Conservation (phyloP, 2,888 invertebrate genomes). For the Caenorhabditis sp. region DNA sequence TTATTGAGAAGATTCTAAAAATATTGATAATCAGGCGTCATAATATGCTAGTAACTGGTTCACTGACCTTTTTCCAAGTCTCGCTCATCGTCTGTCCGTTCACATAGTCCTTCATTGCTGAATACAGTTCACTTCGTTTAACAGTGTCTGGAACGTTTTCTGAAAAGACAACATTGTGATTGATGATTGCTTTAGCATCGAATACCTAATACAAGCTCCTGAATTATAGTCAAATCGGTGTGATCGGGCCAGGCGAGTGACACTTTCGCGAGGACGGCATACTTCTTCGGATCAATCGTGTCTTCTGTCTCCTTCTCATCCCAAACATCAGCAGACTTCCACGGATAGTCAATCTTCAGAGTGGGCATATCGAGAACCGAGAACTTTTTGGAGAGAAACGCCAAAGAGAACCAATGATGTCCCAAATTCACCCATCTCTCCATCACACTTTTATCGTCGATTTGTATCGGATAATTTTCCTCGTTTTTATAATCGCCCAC, state of each 20-base stretch:
- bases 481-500: not conserved
- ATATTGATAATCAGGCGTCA: not conserved
- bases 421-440: constrained; percentile 36
- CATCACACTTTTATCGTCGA: constrained; percentile 3
- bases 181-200: too few relatives aligned
- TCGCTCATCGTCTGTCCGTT: not conserved
- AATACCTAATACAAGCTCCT: not conserved
- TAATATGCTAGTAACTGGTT: not conserved
- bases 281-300: constrained; percentile 17
- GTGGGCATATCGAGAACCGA: constrained; percentile 16
- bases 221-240: not conserved
- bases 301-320: constrained; percentile 9
- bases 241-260: constrained; percentile 40
- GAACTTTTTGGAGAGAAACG: too few relatives aligned
- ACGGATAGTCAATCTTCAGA: constrained; percentile 13
- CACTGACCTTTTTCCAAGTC: constrained; percentile 4
- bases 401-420: constrained; percentile 44
- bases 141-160: constrained; percentile 13
- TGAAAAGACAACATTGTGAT: too few relatives aligned
- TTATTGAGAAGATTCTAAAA: constrained; percentile 11
- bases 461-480: not conserved
- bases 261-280: constrained; percentile 23
- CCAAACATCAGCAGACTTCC: constrained; percentile 26
- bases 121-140: constrained; percentile 16
- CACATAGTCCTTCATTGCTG: constrained; percentile 11